These are phyloP conservation scores for Bufo bufo DNA, from an alignment of 2,113 vertebrate species.

Conservation along the genomic window DNA sequence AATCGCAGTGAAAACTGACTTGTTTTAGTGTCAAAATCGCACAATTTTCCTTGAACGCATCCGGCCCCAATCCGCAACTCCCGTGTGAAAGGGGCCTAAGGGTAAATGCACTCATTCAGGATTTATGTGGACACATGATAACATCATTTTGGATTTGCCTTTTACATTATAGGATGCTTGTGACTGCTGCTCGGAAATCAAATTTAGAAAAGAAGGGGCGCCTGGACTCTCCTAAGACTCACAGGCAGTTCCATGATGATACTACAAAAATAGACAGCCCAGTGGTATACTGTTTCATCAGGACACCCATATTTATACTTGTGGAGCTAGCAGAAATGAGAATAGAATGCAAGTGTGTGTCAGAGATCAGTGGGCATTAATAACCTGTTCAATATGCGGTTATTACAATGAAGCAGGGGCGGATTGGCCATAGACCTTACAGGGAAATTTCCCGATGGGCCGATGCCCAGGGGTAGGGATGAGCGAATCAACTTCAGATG, in stretches of 20 bases:
- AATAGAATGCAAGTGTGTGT: not conserved
- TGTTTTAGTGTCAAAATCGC: too few relatives aligned
- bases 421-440: too few relatives aligned
- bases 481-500: too few relatives aligned
- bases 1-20: too few relatives aligned
- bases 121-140: not conserved
- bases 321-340: not conserved
- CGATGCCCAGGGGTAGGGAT: too few relatives aligned
- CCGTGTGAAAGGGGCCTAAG: too few relatives aligned
- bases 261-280: not conserved
- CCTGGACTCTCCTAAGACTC: not conserved
- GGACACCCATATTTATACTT: not conserved
- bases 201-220: not conserved
- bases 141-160: not conserved
- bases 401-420: too few relatives aligned
- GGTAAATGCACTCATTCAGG: too few relatives aligned
- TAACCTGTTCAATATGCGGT: not conserved
- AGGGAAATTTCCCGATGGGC: too few relatives aligned
- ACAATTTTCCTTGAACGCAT: too few relatives aligned
- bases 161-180: not conserved
- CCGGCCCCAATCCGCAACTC: too few relatives aligned
- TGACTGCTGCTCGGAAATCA: not conserved
- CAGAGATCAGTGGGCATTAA: not conserved
- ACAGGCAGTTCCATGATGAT: not conserved
- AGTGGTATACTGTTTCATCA: conserved; percentile 1